Conservation (phyloP, 2,113 vertebrate genomes). For the Pagrus major region DNA sequence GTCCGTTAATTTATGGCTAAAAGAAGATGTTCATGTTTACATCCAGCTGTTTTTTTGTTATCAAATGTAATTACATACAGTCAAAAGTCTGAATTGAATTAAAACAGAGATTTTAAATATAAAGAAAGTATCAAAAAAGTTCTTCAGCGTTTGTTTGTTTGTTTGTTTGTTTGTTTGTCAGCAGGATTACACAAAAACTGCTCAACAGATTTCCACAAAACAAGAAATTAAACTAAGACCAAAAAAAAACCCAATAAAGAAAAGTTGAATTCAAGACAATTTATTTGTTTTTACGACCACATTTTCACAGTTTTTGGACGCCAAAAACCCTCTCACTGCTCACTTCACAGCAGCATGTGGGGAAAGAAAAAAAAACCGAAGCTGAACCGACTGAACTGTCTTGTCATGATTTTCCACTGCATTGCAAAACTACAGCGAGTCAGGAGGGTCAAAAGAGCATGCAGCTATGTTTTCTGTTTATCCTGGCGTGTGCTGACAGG, state of each 20-base stretch:
- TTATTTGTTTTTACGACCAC: not conserved
- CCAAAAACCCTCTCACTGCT: not conserved
- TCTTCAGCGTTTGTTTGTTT: no score
- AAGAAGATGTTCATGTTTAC: no score
- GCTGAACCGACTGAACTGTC: not conserved
- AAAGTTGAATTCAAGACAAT: no score
- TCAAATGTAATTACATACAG: not conserved
- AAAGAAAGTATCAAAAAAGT: no score
- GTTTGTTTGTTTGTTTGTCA: no score
- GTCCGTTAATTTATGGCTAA: no score
- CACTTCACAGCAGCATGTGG: slow-evolving; percentile 5
- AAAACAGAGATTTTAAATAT: no score
- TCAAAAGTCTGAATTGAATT: not conserved
- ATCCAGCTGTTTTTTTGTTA: not conserved
- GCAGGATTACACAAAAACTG: no score
- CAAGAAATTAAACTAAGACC: no score
- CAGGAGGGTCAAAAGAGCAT: not conserved
- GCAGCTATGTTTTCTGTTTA: not conserved
- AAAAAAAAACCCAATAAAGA: no score
- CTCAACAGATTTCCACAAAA: no score
- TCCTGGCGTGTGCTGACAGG: not conserved
- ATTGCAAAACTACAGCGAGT: not conserved
- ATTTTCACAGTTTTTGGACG: not conserved
- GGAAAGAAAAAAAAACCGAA: not conserved
- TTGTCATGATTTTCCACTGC: not conserved